phyloP scores from a whole-genome alignment of 2,888 invertebrate species.

The Euclidia mi region DNA sequence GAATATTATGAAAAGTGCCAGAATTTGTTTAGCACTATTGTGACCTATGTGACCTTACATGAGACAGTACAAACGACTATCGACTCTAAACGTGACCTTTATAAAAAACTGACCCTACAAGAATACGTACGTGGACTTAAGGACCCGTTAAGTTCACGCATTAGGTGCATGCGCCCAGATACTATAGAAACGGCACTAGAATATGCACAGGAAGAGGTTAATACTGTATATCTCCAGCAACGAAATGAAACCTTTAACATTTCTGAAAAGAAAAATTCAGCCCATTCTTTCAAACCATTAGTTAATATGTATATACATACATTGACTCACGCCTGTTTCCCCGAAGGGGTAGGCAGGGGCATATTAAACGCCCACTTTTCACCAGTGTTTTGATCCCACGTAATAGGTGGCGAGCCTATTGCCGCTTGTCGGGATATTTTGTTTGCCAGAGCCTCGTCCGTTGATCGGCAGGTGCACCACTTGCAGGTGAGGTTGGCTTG shows the following conservation, averaged over 20 bases:
- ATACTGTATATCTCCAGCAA: background rate
- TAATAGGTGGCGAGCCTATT: too few relatives aligned
- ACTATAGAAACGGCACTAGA: too few relatives aligned
- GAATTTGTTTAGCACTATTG: constrained; percentile 45
- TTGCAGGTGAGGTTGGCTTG: too few relatives aligned
- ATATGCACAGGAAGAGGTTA: background rate
- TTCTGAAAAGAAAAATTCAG: background rate
- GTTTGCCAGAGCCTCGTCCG: too few relatives aligned
- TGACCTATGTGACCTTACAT: constrained; percentile 41
- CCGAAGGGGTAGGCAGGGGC: too few relatives aligned
- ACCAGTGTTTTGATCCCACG: too few relatives aligned
- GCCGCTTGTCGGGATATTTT: too few relatives aligned
- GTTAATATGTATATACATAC: background rate
- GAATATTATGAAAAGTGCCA: constrained; percentile 49
- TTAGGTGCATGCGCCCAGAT: too few relatives aligned
- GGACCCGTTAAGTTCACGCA: background rate
- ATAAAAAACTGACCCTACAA: too few relatives aligned
- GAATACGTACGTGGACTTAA: background rate
- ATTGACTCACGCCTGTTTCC: too few relatives aligned
- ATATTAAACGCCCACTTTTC: too few relatives aligned
- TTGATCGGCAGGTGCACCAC: too few relatives aligned
- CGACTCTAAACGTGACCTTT: background rate
- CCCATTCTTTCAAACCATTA: background rate
- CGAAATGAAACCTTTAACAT: background rate
- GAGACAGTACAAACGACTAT: constrained; percentile 18